Percentiles rank a stretch among this genome's conserved stretches.
These are phyloP conservation scores for Eupithecia centaureata DNA, from an alignment of 2,888 invertebrate species.

Conservation along the genomic window DNA sequence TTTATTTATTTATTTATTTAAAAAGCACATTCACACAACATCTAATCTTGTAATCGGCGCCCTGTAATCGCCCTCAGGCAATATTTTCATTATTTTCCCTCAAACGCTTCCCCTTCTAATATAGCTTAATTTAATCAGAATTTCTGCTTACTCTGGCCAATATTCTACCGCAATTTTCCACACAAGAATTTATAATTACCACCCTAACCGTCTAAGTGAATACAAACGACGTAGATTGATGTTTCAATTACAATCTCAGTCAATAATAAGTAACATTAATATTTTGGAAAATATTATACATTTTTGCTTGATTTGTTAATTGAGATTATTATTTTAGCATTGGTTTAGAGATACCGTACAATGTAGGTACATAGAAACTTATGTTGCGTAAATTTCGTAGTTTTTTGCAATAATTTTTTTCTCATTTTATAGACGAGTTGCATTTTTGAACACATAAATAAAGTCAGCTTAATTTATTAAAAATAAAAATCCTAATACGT, in stretches of 20 bases:
- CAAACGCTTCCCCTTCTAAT: constrained; percentile 72
- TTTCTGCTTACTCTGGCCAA: constrained; percentile 65
- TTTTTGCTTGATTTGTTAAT: not conserved
- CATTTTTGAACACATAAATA: too few species aligned
- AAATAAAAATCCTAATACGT: not conserved
- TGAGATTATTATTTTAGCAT: too few species aligned
- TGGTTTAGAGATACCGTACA: too few species aligned
- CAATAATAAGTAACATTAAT: constrained; percentile 18
- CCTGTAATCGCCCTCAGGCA: constrained; percentile 57
- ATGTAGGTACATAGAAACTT: too few species aligned
- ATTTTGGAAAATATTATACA: not conserved
- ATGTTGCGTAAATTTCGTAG: too few species aligned
- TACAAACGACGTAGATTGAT: constrained; percentile 47
- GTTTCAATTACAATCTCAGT: constrained; percentile 38
- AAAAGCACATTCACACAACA: constrained; percentile 16
- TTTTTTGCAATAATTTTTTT: too few species aligned
- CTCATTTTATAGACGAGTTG: not conserved
- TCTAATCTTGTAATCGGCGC: constrained; percentile 57
- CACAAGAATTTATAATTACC: constrained; percentile 70
- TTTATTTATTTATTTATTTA: too few species aligned
- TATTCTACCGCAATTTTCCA: constrained; percentile 65
- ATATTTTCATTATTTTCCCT: constrained; percentile 80
- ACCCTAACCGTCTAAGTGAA: constrained; percentile 48
- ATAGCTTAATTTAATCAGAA: constrained; percentile 79
- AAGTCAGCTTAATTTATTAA: not conserved